A percentile compares a stretch with the other conserved stretches of the same genome.
Conservation (phyloP, 2,888 invertebrate species). For the Adela reaumurella region DNA sequence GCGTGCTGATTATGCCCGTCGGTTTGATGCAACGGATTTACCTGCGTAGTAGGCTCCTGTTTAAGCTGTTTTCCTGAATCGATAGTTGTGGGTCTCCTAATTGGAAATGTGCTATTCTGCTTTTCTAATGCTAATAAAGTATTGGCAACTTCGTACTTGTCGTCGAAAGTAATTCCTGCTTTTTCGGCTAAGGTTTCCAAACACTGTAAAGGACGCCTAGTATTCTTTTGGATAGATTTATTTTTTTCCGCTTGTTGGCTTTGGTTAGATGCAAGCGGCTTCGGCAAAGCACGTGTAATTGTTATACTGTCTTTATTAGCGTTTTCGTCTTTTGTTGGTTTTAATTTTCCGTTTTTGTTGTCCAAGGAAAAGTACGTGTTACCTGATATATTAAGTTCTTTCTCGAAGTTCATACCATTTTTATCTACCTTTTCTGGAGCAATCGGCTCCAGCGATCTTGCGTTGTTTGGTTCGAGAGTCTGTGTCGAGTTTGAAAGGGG, state of each 20-base stretch:
- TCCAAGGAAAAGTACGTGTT: constrained; percentile 45
- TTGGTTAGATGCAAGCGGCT: constrained; percentile 30
- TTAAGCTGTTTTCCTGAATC: neutral
- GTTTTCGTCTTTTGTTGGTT: constrained; percentile 28
- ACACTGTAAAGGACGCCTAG: constrained; percentile 58
- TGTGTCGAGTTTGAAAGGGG: constrained; percentile 4
- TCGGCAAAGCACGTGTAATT: constrained; percentile 39
- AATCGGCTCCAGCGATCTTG: constrained; percentile 2
- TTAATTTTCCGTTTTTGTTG: constrained; percentile 34
- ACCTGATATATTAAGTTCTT: constrained; percentile 38
- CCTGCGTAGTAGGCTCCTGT: neutral
- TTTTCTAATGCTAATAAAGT: constrained; percentile 63
- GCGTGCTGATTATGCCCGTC: constrained; percentile 26
- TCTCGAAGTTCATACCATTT: constrained; percentile 18
- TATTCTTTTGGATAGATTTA: constrained; percentile 26
- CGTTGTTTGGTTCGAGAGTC: constrained; percentile 1
- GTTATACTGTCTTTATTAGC: constrained; percentile 50
- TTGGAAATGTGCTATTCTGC: constrained; percentile 49
- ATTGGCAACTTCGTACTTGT: constrained; percentile 69
- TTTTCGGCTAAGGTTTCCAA: constrained; percentile 70
- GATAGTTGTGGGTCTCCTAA: constrained; percentile 19
- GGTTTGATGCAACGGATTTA: constrained; percentile 8
- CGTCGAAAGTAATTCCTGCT: constrained; percentile 70
- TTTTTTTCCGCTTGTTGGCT: constrained; percentile 27
- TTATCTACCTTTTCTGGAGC: constrained; percentile 2